phyloP scores from a whole-genome alignment of 2,113 vertebrate species.

The Callopanchax toddi region DNA sequence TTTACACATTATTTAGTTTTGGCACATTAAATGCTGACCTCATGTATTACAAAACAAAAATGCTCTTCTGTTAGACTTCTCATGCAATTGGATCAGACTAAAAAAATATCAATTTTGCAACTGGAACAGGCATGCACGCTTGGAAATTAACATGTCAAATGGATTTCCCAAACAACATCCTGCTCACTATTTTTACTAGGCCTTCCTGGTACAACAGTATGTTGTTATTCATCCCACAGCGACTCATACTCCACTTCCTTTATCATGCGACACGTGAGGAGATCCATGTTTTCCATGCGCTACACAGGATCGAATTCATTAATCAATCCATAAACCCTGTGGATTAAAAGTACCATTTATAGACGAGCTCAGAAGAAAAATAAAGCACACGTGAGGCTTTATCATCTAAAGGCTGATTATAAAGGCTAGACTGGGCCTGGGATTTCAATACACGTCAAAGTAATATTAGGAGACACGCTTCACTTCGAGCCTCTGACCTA shows the following conservation, averaged over 20 bases:
- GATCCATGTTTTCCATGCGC: slow-evolving; percentile 11
- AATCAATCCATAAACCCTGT: slow-evolving; percentile 48
- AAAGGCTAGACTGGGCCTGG: slow-evolving; percentile 26
- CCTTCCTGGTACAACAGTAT: background rate
- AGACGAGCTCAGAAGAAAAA: slow-evolving; percentile 17
- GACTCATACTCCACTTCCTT: background rate
- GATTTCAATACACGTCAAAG: slow-evolving; percentile 36
- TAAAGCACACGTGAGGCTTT: slow-evolving; percentile 26
- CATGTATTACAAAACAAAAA: background rate
- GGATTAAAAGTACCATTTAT: slow-evolving; percentile 57
- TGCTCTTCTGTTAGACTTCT: background rate
- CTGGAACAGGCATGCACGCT: background rate
- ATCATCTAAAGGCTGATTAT: slow-evolving; percentile 32
- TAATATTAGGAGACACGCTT: slow-evolving; percentile 39
- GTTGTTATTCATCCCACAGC: background rate
- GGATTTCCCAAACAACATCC: background rate
- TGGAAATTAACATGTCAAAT: background rate
- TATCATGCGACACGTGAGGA: background rate
- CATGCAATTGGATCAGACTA: background rate
- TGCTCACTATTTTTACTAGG: background rate
- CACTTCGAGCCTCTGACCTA: slow-evolving; percentile 56
- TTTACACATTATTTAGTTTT: slow-evolving; percentile 10
- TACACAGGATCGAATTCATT: slow-evolving; percentile 6
- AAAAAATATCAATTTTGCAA: background rate
- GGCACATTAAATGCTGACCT: slow-evolving; percentile 6